These are phyloP conservation scores for Agrochola lota DNA, from an alignment of 2,888 invertebrate genomes.

Conservation along the genomic window DNA sequence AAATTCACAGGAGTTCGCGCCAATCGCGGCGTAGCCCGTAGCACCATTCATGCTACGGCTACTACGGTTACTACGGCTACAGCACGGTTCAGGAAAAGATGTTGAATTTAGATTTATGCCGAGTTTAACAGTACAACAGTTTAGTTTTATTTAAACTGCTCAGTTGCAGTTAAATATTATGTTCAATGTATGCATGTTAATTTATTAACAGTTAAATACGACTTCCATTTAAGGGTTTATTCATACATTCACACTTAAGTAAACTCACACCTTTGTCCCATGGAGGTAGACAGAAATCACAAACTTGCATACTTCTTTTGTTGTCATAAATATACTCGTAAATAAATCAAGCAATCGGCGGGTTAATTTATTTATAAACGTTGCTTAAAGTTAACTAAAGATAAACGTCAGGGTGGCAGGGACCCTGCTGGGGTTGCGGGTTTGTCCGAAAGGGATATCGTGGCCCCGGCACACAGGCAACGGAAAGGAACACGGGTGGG, in stretches of 20 bases:
- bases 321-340: too few relatives aligned
- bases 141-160: background rate
- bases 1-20: conserved; percentile 60
- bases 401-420: background rate
- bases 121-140: background rate
- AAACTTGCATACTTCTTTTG: background rate
- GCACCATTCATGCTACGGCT: conserved; percentile 53
- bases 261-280: background rate
- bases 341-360: too few relatives aligned
- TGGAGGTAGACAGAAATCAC: background rate
- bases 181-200: background rate
- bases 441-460: too few relatives aligned
- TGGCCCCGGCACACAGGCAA: too few relatives aligned
- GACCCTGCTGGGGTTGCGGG: too few relatives aligned
- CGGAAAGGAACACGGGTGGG: too few relatives aligned
- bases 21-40: conserved; percentile 27
- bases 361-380: background rate
- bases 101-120: background rate
- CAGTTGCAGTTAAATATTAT: background rate
- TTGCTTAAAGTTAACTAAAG: too few relatives aligned
- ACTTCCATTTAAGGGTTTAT: background rate
- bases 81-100: conserved; percentile 38
- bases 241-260: background rate
- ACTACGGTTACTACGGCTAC: conserved; percentile 27
- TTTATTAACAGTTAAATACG: background rate